phyloP scores from a whole-genome alignment of 2,888 invertebrate species.

The Azorinus chamasolen region DNA sequence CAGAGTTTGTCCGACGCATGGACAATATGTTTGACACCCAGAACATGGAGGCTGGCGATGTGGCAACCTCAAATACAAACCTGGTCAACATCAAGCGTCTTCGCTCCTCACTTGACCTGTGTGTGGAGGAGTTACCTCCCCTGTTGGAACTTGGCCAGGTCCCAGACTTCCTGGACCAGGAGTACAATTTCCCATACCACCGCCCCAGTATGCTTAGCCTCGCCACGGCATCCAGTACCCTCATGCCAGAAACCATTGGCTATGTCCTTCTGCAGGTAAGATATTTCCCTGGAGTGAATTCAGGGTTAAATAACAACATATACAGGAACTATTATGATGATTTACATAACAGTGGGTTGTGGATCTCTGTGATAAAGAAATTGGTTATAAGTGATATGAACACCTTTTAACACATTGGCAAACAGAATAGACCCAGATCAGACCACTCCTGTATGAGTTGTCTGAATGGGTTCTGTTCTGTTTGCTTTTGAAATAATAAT shows the following conservation, averaged over 20 bases:
- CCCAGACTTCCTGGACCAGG: constrained; percentile 64
- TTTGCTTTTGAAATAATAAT: too few species aligned
- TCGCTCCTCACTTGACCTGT: constrained; percentile 82
- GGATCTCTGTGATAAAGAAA: too few species aligned
- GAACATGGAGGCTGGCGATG: constrained; percentile 81
- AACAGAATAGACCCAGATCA: too few species aligned
- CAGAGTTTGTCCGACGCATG: constrained; percentile 76
- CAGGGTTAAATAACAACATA: too few species aligned
- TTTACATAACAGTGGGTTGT: too few species aligned
- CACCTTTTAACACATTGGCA: too few species aligned
- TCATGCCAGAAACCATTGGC: constrained; percentile 84
- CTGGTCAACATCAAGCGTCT: constrained; percentile 74
- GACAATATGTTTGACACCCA: constrained; percentile 83
- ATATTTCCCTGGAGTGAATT: too few species aligned
- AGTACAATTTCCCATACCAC: constrained; percentile 84
- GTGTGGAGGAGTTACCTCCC: constrained; percentile 82
- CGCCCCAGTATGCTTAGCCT: constrained; percentile 82
- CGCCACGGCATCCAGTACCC: constrained; percentile 76
- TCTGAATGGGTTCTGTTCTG: too few species aligned
- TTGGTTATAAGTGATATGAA: too few species aligned
- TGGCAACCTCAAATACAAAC: constrained; percentile 39
- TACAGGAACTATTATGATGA: too few species aligned
- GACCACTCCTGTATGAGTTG: too few species aligned
- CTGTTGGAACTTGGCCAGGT: constrained; percentile 81
- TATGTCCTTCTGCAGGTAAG: constrained; percentile 83